Evolutionary conservation across 2,113 vertebrate genomes (phyloP).

Genomic region (Antidorcas marsupialis): DNA sequence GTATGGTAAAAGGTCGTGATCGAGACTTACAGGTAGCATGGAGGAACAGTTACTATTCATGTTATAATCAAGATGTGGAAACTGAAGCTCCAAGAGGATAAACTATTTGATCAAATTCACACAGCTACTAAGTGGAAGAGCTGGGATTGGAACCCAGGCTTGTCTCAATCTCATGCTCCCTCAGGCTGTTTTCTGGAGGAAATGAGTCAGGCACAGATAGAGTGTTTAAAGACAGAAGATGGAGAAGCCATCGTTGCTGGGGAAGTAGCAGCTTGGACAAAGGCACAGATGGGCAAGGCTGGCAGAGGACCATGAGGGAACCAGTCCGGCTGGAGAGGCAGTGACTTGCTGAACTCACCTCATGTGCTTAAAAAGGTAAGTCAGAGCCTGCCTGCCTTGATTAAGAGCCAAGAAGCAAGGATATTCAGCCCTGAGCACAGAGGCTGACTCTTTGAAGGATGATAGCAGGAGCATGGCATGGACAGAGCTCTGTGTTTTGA

Average conservation of each 20-base stretch:
- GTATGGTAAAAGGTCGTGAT: background rate
- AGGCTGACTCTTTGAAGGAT: background rate
- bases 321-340: slow-evolving; percentile 49
- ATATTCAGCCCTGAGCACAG: background rate
- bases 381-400: slow-evolving; percentile 37
- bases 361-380: slow-evolving; percentile 14
- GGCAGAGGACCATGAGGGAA: slow-evolving; percentile 12
- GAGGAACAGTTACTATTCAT: background rate
- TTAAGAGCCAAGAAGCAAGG: background rate
- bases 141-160: background rate
- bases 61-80: background rate
- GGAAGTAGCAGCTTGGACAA: slow-evolving; percentile 8
- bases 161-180: background rate
- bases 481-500: background rate
- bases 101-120: background rate
- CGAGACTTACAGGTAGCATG: background rate
- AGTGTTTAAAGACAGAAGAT: background rate
- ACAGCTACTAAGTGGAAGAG: background rate
- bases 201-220: background rate
- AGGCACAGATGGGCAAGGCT: slow-evolving; percentile 32
- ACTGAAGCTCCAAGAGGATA: background rate
- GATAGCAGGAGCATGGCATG: background rate
- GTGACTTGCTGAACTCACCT: slow-evolving; percentile 42
- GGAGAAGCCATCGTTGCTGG: background rate
- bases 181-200: background rate